Evolutionary conservation across 2,113 vertebrate species (phyloP).

Genomic region (Irena cyanogastra): DNA sequence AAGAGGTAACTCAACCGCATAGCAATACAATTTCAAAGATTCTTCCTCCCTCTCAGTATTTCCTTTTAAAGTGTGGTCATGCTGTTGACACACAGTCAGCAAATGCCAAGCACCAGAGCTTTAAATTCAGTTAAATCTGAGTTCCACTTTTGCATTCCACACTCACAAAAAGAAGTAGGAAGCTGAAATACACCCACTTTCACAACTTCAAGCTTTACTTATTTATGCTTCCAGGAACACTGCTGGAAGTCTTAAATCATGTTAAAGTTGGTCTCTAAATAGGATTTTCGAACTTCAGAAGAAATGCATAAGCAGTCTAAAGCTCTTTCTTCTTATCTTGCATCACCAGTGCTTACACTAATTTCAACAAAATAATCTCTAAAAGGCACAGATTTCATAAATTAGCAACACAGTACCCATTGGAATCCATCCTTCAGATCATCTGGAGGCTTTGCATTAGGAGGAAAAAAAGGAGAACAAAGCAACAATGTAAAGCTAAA

Average conservation of each 20-base stretch:
- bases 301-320: slow-evolving; percentile 44
- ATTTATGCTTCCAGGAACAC: slow-evolving; percentile 37
- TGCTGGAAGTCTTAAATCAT: slow-evolving; percentile 47
- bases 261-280: slow-evolving; percentile 53
- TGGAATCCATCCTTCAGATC: slow-evolving; percentile 51
- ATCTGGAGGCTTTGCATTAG: slow-evolving; percentile 11
- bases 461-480: background rate
- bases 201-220: background rate
- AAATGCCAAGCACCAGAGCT: background rate
- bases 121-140: background rate
- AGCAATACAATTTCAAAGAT: background rate
- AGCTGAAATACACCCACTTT: background rate
- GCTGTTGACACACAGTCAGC: background rate
- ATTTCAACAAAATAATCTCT: slow-evolving; percentile 68
- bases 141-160: background rate
- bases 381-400: slow-evolving; percentile 58
- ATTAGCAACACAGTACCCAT: slow-evolving; percentile 11
- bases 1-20: background rate
- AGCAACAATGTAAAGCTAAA: slow-evolving; percentile 29
- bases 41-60: background rate
- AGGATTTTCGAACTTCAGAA: slow-evolving; percentile 64
- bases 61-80: background rate
- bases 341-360: slow-evolving; percentile 64
- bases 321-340: slow-evolving; percentile 65
- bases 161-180: background rate